phyloP scores from a whole-genome alignment of 2,888 invertebrate species.

The Epirrhoe alternata region DNA sequence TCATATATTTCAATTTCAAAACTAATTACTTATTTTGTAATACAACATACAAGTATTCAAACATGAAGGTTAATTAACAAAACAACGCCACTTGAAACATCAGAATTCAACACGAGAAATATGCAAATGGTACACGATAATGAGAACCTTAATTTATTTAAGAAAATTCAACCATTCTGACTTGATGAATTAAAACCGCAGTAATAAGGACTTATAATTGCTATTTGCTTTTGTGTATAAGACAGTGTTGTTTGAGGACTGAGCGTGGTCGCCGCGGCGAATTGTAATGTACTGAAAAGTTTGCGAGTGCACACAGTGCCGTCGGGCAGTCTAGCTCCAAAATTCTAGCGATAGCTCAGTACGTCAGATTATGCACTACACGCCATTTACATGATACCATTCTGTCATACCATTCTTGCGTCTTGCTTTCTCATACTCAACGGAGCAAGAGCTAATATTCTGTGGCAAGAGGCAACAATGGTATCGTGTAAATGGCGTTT shows the following conservation, averaged over 20 bases:
- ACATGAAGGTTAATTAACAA: neutral
- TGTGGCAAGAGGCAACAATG: too few relatives aligned
- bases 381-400: too few relatives aligned
- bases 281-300: slow-evolving; percentile 2
- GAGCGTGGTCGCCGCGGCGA: too few relatives aligned
- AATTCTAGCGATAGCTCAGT: too few relatives aligned
- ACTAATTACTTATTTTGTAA: neutral
- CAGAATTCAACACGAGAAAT: slow-evolving; percentile 15
- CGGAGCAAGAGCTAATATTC: too few relatives aligned
- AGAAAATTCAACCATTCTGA: slow-evolving; percentile 2
- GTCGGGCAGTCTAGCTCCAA: neutral
- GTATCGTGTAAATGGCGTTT: too few relatives aligned
- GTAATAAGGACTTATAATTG: slow-evolving; percentile 14
- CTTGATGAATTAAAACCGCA: slow-evolving; percentile 13
- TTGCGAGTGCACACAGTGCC: slow-evolving; percentile 8
- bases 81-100: slow-evolving; percentile 11
- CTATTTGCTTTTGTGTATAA: slow-evolving; percentile 20
- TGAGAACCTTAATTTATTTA: slow-evolving; percentile 23
- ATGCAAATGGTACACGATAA: slow-evolving; percentile 21
- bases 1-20: neutral
- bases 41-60: neutral
- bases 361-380: too few relatives aligned
- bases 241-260: too few relatives aligned
- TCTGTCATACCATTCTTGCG: too few relatives aligned
- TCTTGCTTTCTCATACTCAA: too few relatives aligned